Evolutionary conservation across 1,140 invertebrate genomes (phyloP).

Genomic region (Stegodyphus mimosarum): DNA sequence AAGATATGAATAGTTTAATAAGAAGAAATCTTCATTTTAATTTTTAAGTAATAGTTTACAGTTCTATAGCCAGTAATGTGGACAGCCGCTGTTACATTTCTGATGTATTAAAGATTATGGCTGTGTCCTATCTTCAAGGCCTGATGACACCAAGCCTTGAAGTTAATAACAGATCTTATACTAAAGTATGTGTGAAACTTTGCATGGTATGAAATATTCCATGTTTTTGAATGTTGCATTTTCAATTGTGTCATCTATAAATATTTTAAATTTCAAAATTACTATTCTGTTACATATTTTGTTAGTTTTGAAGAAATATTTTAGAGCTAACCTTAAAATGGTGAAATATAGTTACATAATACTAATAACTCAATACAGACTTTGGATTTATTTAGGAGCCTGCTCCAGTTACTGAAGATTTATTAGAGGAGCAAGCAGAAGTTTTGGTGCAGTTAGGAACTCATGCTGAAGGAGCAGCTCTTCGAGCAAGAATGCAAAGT

Average conservation of each 20-base stretch:
- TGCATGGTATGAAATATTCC: no score
- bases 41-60: no score
- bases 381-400: conserved; percentile 75
- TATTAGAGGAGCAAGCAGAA: conserved; percentile 92
- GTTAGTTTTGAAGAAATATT: not conserved
- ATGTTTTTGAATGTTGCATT: no score
- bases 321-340: not conserved
- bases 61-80: no score
- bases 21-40: no score
- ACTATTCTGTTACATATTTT: not conserved
- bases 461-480: conserved; percentile 82
- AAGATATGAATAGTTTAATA: no score
- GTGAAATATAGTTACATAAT: not conserved
- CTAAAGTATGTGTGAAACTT: no score
- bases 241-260: not conserved
- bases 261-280: not conserved
- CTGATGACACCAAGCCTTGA: no score
- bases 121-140: no score
- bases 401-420: conserved; percentile 96
- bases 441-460: conserved; percentile 88
- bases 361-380: not conserved
- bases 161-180: no score
- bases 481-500: conserved; percentile 93
- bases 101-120: no score
- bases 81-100: no score